Evolutionary conservation across 2,113 vertebrate genomes (phyloP).

Genomic region (Melospiza georgiana): DNA sequence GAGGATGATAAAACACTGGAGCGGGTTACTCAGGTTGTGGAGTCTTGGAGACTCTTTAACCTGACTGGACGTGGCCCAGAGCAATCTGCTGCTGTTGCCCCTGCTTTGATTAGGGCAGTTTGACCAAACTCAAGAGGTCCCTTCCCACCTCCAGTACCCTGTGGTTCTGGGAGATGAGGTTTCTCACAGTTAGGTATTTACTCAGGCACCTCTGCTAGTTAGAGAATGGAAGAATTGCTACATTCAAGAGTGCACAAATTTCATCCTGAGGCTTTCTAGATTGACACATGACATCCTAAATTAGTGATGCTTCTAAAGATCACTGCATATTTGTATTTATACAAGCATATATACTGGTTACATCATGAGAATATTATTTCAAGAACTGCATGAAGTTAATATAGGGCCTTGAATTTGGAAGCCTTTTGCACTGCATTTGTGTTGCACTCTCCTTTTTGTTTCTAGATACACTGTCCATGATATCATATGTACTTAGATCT

Average conservation of each 20-base stretch:
- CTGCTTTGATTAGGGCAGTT: background rate
- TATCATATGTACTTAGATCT: background rate
- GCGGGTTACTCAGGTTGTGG: background rate
- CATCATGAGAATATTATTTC: background rate
- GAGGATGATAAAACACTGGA: background rate
- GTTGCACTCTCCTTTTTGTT: background rate
- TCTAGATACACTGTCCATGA: background rate
- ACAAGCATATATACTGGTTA: background rate
- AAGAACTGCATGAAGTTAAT: background rate
- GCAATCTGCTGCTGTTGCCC: background rate
- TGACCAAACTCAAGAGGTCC: too few species aligned
- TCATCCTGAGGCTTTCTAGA: background rate
- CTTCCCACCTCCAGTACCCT: background rate
- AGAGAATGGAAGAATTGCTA: background rate
- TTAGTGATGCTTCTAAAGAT: background rate
- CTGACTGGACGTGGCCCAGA: background rate
- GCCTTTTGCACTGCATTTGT: background rate
- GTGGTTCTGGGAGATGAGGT: background rate
- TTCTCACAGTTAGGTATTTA: background rate
- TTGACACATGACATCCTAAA: fast-evolving
- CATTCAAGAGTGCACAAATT: background rate
- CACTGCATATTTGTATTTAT: background rate
- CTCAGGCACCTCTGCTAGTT: background rate
- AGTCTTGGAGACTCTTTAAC: background rate
- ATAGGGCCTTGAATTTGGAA: background rate